These are phyloP conservation scores for Theropithecus gelada DNA, from an alignment of 2,113 vertebrate genomes.

Conservation along the genomic window DNA sequence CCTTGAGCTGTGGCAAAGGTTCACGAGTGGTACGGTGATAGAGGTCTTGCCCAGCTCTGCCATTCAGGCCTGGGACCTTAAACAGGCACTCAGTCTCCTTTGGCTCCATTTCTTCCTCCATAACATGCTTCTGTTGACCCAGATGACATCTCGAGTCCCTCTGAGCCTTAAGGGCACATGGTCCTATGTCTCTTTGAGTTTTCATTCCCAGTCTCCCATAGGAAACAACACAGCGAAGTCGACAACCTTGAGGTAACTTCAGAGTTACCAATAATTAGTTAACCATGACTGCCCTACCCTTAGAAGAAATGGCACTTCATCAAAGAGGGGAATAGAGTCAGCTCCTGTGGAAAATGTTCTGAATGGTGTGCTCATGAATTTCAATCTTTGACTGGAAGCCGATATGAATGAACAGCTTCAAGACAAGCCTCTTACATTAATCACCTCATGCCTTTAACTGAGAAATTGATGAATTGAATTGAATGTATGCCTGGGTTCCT, in stretches of 20 bases:
- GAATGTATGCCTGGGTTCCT: not conserved
- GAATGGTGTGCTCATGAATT: not conserved
- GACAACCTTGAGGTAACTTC: not conserved
- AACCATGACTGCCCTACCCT: not conserved
- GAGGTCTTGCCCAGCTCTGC: fast-evolving
- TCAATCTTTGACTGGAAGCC: not conserved
- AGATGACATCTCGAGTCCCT: not conserved
- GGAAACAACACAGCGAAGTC: not conserved
- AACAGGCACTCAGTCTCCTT: not conserved
- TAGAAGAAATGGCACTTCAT: not conserved
- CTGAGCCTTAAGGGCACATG: not conserved
- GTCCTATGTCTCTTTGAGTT: not conserved
- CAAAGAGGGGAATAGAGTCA: not conserved
- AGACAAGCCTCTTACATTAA: too few relatives aligned
- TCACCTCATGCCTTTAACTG: not conserved
- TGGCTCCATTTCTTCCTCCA: not conserved
- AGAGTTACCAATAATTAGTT: not conserved
- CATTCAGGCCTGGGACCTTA: not conserved
- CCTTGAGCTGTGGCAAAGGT: not conserved
- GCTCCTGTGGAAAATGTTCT: not conserved
- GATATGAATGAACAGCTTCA: fast-evolving
- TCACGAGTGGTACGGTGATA: not conserved
- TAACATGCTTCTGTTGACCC: too few relatives aligned
- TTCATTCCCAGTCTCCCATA: not conserved
- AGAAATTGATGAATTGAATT: not conserved